Percentiles rank a stretch among this genome's conserved stretches.
These are phyloP conservation scores for Entomobrya proxima DNA, from an alignment of 2,888 invertebrate genomes.

Conservation along the genomic window DNA sequence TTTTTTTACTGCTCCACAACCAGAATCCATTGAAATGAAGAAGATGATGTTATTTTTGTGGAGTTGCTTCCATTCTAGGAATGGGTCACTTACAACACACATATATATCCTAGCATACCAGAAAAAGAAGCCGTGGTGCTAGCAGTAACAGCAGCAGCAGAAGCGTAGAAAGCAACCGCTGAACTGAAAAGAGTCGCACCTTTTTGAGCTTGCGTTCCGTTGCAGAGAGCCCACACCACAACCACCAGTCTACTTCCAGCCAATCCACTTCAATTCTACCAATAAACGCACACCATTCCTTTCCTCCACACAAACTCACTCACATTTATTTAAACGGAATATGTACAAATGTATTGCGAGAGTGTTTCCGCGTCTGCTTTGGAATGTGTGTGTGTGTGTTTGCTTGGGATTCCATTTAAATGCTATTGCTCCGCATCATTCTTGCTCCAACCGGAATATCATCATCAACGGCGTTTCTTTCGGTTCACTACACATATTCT, in stretches of 20 bases:
- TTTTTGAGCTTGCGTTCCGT: conserved; percentile 67
- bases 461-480: too few relatives aligned
- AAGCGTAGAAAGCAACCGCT: conserved; percentile 27
- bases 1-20: conserved; percentile 9
- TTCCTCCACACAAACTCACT: conserved; percentile 26
- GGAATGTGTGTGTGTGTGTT: neutral
- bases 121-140: conserved; percentile 42
- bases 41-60: conserved; percentile 37
- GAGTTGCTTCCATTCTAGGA: conserved; percentile 44
- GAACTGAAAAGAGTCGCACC: conserved; percentile 49
- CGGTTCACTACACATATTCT: too few relatives aligned
- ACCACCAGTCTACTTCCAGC: conserved; percentile 57
- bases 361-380: neutral
- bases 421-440: neutral
- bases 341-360: neutral
- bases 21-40: conserved; percentile 41
- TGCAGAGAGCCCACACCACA: conserved; percentile 54
- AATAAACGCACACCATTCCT: conserved; percentile 49
- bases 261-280: conserved; percentile 60
- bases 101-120: too few relatives aligned
- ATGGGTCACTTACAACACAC: conserved; percentile 52
- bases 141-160: conserved; percentile 26
- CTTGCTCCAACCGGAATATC: too few relatives aligned
- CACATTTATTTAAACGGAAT: neutral
- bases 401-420: neutral